phyloP scores from a whole-genome alignment of 2,113 vertebrate genomes.

The Neogobius melanostomus region DNA sequence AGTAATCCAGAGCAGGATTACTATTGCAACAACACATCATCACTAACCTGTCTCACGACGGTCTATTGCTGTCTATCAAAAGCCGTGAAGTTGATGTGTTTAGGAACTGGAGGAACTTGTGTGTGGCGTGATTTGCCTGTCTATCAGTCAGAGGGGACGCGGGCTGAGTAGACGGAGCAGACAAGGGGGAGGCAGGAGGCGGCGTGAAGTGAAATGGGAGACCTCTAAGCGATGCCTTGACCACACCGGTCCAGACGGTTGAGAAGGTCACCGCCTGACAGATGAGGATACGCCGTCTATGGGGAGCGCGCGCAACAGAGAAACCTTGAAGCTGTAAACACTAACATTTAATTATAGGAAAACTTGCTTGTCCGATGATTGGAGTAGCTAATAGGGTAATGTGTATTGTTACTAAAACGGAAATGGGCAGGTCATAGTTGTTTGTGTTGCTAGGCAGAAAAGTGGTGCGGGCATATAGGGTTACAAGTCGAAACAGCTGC shows the following conservation, averaged over 20 bases:
- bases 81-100: neutral
- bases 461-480: conserved; percentile 7
- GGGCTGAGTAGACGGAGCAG: neutral
- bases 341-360: neutral
- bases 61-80: neutral
- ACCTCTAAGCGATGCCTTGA: conserved; percentile 20
- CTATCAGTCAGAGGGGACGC: conserved; percentile 20
- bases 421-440: neutral
- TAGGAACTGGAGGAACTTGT: neutral
- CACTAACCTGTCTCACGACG: no score
- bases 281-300: conserved; percentile 35
- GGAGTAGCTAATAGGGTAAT: neutral
- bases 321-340: neutral
- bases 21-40: no score
- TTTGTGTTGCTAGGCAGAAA: neutral
- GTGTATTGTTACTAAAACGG: neutral
- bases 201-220: conserved; percentile 26
- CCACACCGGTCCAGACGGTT: conserved; percentile 25
- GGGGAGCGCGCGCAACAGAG: conserved; percentile 13
- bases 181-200: neutral
- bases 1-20: no score
- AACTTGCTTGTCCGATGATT: neutral
- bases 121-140: conserved; percentile 5
- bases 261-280: conserved; percentile 47
- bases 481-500: conserved; percentile 46